Base-by-base conservation (phyloP, 2,797 vertebrate genomes). In the Platyrinchus mystaceus region DNA sequence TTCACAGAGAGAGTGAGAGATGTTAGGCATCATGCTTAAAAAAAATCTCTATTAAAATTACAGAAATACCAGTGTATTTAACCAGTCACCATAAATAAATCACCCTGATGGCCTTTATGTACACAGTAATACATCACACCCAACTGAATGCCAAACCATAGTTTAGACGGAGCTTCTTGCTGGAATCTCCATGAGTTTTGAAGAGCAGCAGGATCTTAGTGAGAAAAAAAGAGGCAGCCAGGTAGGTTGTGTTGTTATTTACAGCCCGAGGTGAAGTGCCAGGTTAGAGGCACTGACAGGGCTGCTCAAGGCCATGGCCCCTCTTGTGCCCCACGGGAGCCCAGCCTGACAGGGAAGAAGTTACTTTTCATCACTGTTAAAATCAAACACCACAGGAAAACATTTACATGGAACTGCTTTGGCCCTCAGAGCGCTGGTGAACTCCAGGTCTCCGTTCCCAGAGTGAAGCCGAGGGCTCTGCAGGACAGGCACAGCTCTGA, bases 391-490 rank as follows among this genome's bases (percentile, higher is more conserved):
- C 34, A 26, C 23, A 27, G 41, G 41, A 37, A 30, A 81, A 39
- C 24, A 21, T 53, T 69, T 15, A 4, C 7, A 13, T 12, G 26
- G 9, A 24, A 37, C 24, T 18, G 43, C 43, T 56, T 30, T 5
- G 22, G 49, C 43, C 50, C 34, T 17, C 58, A 15, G 32, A 15
- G 34, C 1, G 7, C 34, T n/a, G 62, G 8, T 27, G 41, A 47
- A 21, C 2, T 9, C 13, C 2, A 12, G 30, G 16, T 24, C 30
- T 2, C 8, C 0, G 14, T 5, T 14, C 19, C 63, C 62, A 17
- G 60, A 23, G 59, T 1, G n/a, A 6, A 44, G 34, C 73, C 5
- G 30, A 14, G 39, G n/a, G 50, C 39, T 67, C 66, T 34, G 71
- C 34, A 66, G 60, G 9, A 39, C 6, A 7, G 6, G 44, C 50